These are phyloP conservation scores for Pomatostomus ruficeps DNA, from an alignment of 2,113 vertebrate genomes.

Conservation along the genomic window DNA sequence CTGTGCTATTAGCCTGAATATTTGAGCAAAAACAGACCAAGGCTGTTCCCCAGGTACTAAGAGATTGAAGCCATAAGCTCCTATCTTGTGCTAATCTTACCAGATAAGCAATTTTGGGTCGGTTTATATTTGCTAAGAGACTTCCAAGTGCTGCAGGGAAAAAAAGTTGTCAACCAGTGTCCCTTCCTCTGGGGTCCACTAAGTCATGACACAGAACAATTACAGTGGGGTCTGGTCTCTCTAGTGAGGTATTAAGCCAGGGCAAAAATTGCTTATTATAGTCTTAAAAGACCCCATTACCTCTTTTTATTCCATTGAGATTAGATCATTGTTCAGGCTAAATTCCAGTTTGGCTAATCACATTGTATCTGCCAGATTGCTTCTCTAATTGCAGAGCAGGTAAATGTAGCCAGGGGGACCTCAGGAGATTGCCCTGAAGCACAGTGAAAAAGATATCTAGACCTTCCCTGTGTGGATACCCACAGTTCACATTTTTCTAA, in stretches of 20 bases:
- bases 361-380: neutral
- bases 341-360: neutral
- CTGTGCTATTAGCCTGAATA: neutral
- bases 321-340: neutral
- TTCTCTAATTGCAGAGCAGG: neutral
- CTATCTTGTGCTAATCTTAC: neutral
- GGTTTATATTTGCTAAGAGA: neutral
- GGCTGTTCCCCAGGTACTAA: neutral
- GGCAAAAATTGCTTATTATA: neutral
- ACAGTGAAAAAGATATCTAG: neutral
- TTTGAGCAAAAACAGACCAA: neutral
- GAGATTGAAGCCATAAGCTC: neutral
- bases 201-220: neutral
- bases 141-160: neutral
- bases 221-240: neutral
- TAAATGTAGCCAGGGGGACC: neutral
- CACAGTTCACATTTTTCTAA: neutral
- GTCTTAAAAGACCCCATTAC: neutral
- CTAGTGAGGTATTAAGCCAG: neutral
- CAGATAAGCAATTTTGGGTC: neutral
- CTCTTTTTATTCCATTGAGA: neutral
- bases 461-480: neutral
- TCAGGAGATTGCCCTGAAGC: neutral
- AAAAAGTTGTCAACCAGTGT: neutral
- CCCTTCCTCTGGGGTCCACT: neutral